phyloP scores from a whole-genome alignment of 2,888 invertebrate genomes.

The Serrognathus titanus region DNA sequence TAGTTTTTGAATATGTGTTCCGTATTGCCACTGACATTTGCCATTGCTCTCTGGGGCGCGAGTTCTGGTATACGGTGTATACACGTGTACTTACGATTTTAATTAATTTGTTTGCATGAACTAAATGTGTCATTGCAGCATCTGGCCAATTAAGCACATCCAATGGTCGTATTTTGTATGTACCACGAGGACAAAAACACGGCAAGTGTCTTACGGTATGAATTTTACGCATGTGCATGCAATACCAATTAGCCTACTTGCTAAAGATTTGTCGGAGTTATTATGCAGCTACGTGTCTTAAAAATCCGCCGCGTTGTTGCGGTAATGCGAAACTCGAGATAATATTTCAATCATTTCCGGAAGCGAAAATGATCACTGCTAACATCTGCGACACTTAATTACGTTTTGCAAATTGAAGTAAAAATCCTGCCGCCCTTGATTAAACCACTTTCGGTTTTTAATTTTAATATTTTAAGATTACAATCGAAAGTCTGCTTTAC shows the following conservation, averaged over 20 bases:
- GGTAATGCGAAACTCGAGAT: background rate
- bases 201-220: too few relatives aligned
- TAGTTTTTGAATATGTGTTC: too few relatives aligned
- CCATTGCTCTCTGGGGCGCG: too few relatives aligned
- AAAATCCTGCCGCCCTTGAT: conserved; percentile 13
- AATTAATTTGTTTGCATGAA: too few relatives aligned
- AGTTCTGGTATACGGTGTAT: too few relatives aligned
- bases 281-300: background rate
- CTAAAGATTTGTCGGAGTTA: conserved; percentile 2
- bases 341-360: conserved; percentile 1
- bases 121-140: too few relatives aligned
- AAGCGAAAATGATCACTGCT: conserved; percentile 1
- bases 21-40: too few relatives aligned
- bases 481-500: background rate
- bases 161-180: too few relatives aligned
- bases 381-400: conserved; percentile 10
- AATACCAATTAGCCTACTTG: conserved; percentile 7
- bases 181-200: too few relatives aligned
- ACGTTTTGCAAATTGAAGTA: conserved; percentile 2
- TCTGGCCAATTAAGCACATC: too few relatives aligned
- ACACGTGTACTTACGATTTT: too few relatives aligned
- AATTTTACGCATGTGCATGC: background rate
- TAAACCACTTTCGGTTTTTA: conserved; percentile 14
- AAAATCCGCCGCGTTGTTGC: background rate
- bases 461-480: background rate